These are phyloP conservation scores for Chiloscyllium punctatum DNA, from an alignment of 2,797 vertebrate species.

Conservation along the genomic window DNA sequence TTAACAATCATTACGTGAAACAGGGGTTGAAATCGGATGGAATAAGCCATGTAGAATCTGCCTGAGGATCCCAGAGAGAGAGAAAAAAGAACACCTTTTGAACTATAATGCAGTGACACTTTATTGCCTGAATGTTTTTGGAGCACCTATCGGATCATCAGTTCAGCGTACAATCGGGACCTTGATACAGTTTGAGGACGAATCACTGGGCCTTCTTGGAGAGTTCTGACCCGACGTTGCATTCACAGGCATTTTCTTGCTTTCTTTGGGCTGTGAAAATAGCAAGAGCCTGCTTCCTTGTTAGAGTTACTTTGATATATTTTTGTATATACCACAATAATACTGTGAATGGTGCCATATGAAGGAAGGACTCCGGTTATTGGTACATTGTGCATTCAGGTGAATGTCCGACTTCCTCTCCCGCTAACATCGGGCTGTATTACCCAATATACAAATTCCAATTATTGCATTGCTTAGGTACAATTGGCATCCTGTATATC, in stretches of 20 bases:
- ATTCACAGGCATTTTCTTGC: slow-evolving; percentile 32
- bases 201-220: slow-evolving; percentile 5
- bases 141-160: slow-evolving; percentile 29
- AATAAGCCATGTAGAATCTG: slow-evolving; percentile 32
- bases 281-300: slow-evolving; percentile 10
- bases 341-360: slow-evolving; percentile 60
- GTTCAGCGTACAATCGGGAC: slow-evolving; percentile 4
- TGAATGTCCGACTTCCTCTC: slow-evolving; percentile 47
- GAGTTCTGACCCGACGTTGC: not conserved
- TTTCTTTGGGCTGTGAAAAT: slow-evolving; percentile 4
- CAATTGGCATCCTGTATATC: slow-evolving; percentile 37
- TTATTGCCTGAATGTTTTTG: slow-evolving; percentile 31
- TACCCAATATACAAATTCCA: slow-evolving; percentile 42
- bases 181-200: not conserved
- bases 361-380: slow-evolving; percentile 51
- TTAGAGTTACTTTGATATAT: slow-evolving; percentile 31
- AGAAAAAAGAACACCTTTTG: slow-evolving; percentile 19
- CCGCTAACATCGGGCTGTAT: slow-evolving; percentile 44
- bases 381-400: slow-evolving; percentile 54
- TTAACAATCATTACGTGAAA: not conserved
- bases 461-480: slow-evolving; percentile 41
- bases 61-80: slow-evolving; percentile 9
- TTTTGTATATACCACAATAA: slow-evolving; percentile 40
- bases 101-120: slow-evolving; percentile 38
- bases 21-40: not conserved